Evolutionary conservation across 2,797 vertebrate species (phyloP).

Genomic region (Anisognathus igniventris): DNA sequence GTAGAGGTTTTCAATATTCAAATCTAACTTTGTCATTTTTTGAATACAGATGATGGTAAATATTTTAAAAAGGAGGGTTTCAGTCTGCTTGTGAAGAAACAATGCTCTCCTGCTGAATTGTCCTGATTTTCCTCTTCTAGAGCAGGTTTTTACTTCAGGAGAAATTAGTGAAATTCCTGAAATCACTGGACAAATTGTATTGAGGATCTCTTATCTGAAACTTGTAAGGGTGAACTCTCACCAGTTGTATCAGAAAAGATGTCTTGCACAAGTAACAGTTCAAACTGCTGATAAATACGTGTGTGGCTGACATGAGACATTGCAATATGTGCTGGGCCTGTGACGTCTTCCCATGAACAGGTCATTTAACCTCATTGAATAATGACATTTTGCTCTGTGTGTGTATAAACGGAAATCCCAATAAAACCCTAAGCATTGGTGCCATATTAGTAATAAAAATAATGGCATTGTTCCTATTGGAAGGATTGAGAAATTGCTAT

Average conservation of each 20-base stretch:
- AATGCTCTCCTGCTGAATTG: background rate
- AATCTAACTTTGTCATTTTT: background rate
- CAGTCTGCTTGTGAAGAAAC: background rate
- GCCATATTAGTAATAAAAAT: background rate
- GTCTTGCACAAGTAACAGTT: background rate
- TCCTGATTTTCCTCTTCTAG: background rate
- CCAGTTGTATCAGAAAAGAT: background rate
- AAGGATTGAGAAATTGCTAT: background rate
- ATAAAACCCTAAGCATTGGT: background rate
- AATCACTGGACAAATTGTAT: background rate
- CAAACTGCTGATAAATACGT: background rate
- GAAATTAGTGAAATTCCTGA: background rate
- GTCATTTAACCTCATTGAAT: background rate
- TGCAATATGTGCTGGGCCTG: background rate
- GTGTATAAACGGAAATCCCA: background rate
- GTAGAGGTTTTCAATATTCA: background rate
- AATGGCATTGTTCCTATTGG: background rate
- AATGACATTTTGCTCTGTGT: background rate
- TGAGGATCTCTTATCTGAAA: background rate
- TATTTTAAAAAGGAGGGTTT: background rate
- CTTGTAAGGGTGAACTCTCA: background rate
- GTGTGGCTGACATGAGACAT: background rate
- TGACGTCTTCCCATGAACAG: background rate
- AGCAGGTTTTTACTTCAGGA: background rate
- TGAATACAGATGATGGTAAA: background rate